These are phyloP conservation scores for Coturnix japonica DNA, from an alignment of 2,113 vertebrate genomes.

Conservation along the genomic window DNA sequence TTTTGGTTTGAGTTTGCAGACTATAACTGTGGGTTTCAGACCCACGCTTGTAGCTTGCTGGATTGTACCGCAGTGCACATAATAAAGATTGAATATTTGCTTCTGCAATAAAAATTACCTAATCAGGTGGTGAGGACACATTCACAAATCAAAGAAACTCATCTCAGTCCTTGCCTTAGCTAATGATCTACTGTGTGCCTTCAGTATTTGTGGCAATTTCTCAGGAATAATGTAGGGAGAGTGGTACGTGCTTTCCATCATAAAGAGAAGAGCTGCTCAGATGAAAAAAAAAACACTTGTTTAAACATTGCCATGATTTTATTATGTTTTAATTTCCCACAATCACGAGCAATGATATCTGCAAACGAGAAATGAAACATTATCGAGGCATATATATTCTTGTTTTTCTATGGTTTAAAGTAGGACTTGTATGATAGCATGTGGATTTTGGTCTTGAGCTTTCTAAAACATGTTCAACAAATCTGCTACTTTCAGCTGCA, in stretches of 20 bases:
- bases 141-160: not conserved
- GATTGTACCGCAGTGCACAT: not conserved
- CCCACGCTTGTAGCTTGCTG: not conserved
- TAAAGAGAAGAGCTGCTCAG: not conserved
- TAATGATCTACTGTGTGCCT: not conserved
- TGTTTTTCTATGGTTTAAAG: not conserved
- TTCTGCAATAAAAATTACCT: not conserved
- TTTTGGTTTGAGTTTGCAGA: not conserved
- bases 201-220: not conserved
- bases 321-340: not conserved
- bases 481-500: not conserved
- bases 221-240: not conserved
- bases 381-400: not conserved
- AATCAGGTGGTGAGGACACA: not conserved
- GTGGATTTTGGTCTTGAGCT: not conserved
- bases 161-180: not conserved
- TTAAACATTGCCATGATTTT: not conserved
- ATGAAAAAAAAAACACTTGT: not conserved
- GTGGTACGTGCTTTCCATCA: not conserved
- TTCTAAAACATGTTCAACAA: not conserved
- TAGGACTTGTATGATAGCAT: not conserved
- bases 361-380: not conserved
- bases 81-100: slow-evolving; percentile 6
- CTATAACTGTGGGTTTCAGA: not conserved
- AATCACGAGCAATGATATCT: not conserved